Percentiles rank a stretch among this genome's conserved stretches.
phyloP scores from a whole-genome alignment of 2,888 invertebrate genomes.

The Drosophila tanythrix region DNA sequence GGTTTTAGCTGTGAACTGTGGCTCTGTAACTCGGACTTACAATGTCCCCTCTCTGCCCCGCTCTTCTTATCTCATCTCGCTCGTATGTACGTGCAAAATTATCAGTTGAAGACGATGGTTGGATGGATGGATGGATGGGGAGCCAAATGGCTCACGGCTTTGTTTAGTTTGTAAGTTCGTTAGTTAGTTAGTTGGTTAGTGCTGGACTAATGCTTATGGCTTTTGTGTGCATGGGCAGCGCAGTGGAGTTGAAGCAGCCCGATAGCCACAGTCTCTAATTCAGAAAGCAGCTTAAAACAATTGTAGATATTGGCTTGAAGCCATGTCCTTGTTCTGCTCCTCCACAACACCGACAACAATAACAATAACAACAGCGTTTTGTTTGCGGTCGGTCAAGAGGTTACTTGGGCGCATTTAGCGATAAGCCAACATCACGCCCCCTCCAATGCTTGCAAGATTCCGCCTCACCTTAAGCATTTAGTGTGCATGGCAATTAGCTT shows the following conservation, averaged over 20 bases:
- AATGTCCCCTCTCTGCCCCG: conserved; percentile 1
- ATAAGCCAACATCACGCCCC: conserved; percentile 40
- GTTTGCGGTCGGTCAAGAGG: conserved; percentile 47
- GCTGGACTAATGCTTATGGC: conserved; percentile 7
- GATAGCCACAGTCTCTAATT: conserved; percentile 62
- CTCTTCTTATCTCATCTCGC: conserved; percentile 4
- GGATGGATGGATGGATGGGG: not conserved
- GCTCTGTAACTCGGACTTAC: conserved; percentile 7
- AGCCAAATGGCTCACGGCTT: conserved; percentile 60
- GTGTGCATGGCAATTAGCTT: conserved; percentile 40
- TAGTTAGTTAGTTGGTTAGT: conserved; percentile 63
- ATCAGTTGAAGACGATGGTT: conserved; percentile 44
- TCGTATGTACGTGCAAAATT: conserved; percentile 66
- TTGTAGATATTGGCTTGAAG: conserved; percentile 64
- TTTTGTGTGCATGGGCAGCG: conserved; percentile 18
- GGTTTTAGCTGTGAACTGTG: not conserved
- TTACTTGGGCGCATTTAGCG: conserved; percentile 55
- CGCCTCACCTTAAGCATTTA: not conserved
- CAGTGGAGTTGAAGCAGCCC: conserved; percentile 51
- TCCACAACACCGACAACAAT: conserved; percentile 18
- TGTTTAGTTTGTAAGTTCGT: conserved; percentile 74
- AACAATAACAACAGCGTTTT: conserved; percentile 15
- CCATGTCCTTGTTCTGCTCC: conserved; percentile 32
- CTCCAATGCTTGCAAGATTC: not conserved
- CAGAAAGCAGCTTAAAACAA: conserved; percentile 72